Evolutionary conservation across 53 echinoderm and acorn worm species (phyloP), one percentile per base, ranked within the genome.

Genomic region (Mesocentrotus franciscanus): DNA sequence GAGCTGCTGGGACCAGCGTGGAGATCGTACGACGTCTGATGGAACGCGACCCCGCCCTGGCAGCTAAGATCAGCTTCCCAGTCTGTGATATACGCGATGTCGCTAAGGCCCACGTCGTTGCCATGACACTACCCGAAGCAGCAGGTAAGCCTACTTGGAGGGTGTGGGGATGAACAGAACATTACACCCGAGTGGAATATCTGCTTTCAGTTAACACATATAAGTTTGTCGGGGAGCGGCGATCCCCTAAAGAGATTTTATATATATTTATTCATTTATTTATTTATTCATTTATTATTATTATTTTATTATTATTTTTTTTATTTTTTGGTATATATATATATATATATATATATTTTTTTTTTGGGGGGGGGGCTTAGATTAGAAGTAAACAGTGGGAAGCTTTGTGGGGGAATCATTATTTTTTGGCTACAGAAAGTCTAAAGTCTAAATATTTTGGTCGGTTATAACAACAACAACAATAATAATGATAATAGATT

Each of bases 51-150:
- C 94, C 94, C 27, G 26, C 90, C n/a, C 22, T 94, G 26, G 34
- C 95, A 1, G 92, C 96, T 3, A 60, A 75, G 56, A 2, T 97
- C 33, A 68, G 35, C 39, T 87, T 97, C 42, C 91, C 96, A 4
- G 71, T 94, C 42, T 93, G 96, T 72, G 97, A 97, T 61, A 93
- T 97, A 14, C 95, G 96, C 17, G 96, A 97, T 79, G 96, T 97
- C 8, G 97, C 95, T 11, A 93, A 94, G 18, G 97, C 97, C 7
- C 97, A 97, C 56, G 64, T 97, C 75, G 57, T 89, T 6, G 93
- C 96, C 60, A 95, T 97, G 96, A 96, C 97, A 16, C 60, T 92
- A 36, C 93, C 95, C 18, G 90, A 96, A 24, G 96, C 94, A 56
- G 92, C 91, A 4, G 97, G 97, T 97, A 60, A 92, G 95, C 56